Evolutionary conservation across 2,113 vertebrate genomes (phyloP), one percentile per base, ranked within the genome.

Genomic region (Cariama cristata): DNA sequence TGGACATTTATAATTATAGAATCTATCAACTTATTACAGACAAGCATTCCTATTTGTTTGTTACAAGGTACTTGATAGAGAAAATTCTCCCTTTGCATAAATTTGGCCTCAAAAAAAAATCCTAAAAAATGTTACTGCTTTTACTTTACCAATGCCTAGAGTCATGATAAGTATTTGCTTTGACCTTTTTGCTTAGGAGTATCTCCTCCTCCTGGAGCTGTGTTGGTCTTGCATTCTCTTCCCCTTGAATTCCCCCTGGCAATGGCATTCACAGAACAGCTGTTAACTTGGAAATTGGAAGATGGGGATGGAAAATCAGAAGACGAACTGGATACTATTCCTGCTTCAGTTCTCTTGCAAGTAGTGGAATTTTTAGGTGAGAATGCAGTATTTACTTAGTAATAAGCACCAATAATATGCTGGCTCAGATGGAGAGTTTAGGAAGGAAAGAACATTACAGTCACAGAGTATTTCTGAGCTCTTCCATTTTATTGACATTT

Each of bases 191-290:
- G 81, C 93, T 22, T 74, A 99, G 99, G 99, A 33, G 99, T 99
- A 68, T 99, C 99, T 10, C 99, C 99, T 8, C 99, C 99, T 93
- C 99, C 99, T 14, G 99, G 99, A 84, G 99, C 99, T 22, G 99
- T 99, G 23, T 71, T 99, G 91, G 98, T 99, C 56, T 93, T 99
- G 79, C 99, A 99, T 96, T 99, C 99, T n/a, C 97, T 99, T 69
- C 99, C 99, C 0, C 98, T 99, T 63, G 99, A 99, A 97, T 99
- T 99, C 96, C 99, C 99, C 5, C 94, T 99, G 97, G 99, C 99
- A 26, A 97, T 99, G 99, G 99, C 99, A 7, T 99, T 99, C 38
- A 98, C 99, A 8, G 99, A 99, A 75, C 99, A 99, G 97, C 98
- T 99, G 30, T 96, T 99, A 91, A 98, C 99, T 6, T 99, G 99